Evolutionary conservation across 2,113 vertebrate genomes (phyloP).

Genomic region (Notiomystis cincta): DNA sequence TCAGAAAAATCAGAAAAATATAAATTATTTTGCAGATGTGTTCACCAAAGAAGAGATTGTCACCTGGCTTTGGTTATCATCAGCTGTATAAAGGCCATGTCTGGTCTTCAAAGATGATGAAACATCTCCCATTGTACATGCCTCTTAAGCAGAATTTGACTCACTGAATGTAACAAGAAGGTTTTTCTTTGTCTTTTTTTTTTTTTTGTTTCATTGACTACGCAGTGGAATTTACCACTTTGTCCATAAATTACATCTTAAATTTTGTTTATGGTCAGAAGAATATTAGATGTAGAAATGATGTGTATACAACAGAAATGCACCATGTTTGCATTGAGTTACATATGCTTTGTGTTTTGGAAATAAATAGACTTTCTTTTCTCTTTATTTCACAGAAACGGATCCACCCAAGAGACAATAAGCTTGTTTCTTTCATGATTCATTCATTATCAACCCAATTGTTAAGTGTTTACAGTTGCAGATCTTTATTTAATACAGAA

Average conservation of each 20-base stretch:
- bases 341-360: not conserved
- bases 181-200: not conserved
- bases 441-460: not conserved
- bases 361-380: not conserved
- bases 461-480: not conserved
- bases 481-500: not conserved
- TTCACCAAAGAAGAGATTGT: not conserved
- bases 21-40: not conserved
- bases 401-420: not conserved
- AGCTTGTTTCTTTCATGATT: not conserved
- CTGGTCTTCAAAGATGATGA: not conserved
- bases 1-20: conserved; percentile 32
- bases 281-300: not conserved
- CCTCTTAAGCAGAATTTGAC: not conserved
- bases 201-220: not conserved
- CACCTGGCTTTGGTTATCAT: not conserved
- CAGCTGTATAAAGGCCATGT: not conserved
- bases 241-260: not conserved
- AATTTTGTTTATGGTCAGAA: not conserved
- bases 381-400: not conserved
- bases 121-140: not conserved
- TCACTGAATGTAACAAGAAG: not conserved
- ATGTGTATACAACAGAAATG: not conserved
- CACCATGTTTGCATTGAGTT: not conserved
- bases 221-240: not conserved